Conservation (phyloP, 2,888 invertebrate species). For the Acrocyrtus sp. region DNA sequence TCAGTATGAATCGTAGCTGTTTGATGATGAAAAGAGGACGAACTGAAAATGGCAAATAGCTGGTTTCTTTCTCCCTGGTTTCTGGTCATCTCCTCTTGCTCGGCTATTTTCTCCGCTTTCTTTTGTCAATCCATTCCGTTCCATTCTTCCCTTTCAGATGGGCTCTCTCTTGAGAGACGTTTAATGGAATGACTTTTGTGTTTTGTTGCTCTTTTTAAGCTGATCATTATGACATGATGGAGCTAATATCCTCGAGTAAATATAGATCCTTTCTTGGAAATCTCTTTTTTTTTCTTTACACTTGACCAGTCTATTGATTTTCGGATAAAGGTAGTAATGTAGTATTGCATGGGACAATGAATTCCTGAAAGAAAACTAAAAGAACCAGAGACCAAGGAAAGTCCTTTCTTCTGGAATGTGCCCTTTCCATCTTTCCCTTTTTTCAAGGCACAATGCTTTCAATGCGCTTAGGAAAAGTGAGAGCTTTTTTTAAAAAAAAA, state of each 20-base stretch:
- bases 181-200: slow-evolving; percentile 38
- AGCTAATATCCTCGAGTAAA: background rate
- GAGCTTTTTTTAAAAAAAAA: no score
- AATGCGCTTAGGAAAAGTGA: no score
- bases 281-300: background rate
- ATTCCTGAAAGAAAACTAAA: no score
- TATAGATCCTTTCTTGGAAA: no score
- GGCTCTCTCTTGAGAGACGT: slow-evolving; percentile 18
- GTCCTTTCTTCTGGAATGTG: no score
- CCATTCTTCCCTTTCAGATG: slow-evolving; percentile 8
- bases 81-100: no score
- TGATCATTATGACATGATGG: slow-evolving; percentile 4
- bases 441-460: no score
- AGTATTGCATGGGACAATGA: no score
- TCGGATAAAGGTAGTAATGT: no score
- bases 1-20: no score
- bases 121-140: slow-evolving; percentile 33
- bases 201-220: background rate
- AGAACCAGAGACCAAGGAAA: no score
- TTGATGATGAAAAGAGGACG: background rate
- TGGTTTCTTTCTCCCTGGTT: background rate
- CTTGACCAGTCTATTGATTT: background rate
- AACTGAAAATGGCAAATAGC: background rate
- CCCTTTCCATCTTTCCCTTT: no score
- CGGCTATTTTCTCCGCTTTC: background rate